These are phyloP conservation scores for Caenorhabditis sp. DNA, from an alignment of 2,888 invertebrate species.

Conservation along the genomic window DNA sequence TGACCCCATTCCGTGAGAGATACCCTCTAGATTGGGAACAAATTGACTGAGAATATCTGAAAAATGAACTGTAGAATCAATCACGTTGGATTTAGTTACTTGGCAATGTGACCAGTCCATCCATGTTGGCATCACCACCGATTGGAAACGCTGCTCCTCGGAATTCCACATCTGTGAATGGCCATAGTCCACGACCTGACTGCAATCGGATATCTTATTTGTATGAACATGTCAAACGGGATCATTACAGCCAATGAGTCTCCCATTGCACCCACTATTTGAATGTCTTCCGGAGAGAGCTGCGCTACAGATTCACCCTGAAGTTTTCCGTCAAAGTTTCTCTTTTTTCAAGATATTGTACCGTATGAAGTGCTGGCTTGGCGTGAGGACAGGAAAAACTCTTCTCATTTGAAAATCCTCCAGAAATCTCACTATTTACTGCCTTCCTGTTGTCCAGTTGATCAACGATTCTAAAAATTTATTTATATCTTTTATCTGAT, in stretches of 20 bases:
- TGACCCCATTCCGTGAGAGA: constrained; percentile 82
- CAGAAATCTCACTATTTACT: constrained; percentile 62
- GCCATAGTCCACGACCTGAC: constrained; percentile 81
- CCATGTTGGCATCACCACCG: constrained; percentile 82
- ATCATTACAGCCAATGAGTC: constrained; percentile 68
- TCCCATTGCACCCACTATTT: constrained; percentile 72
- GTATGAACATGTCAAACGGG: neutral
- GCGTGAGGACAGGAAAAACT: constrained; percentile 69
- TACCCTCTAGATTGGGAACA: constrained; percentile 75
- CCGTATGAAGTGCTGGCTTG: constrained; percentile 69
- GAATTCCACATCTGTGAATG: constrained; percentile 79
- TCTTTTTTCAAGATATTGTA: neutral
- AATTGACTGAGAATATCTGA: constrained; percentile 81
- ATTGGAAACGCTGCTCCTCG: constrained; percentile 81
- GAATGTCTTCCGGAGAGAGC: constrained; percentile 71
- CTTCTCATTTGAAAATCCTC: constrained; percentile 57
- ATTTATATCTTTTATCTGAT: neutral
- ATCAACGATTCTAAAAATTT: constrained; percentile 39
- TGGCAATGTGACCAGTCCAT: constrained; percentile 81
- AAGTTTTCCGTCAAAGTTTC: neutral
- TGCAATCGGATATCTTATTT: constrained; percentile 52
- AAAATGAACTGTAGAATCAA: constrained; percentile 8
- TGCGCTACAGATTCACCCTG: constrained; percentile 70
- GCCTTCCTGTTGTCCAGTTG: constrained; percentile 59
- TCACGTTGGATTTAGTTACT: constrained; percentile 65